phyloP scores from a whole-genome alignment of 2,888 invertebrate species.

The Dyspetes luteomarginatus region DNA sequence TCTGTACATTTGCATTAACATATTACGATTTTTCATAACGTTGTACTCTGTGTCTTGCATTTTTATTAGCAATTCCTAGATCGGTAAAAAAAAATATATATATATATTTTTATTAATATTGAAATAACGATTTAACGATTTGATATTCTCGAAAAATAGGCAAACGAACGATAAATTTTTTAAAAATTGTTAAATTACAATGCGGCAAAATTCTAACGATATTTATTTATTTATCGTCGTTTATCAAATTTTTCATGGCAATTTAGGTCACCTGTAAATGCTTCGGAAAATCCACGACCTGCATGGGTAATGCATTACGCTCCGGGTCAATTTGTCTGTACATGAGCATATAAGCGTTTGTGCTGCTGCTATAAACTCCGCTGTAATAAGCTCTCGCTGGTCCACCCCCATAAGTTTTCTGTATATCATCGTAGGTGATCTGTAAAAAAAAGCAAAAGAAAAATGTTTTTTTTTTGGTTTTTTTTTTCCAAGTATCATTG shows the following conservation, averaged over 20 bases:
- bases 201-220: conserved; percentile 47
- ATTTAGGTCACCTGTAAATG: conserved; percentile 86
- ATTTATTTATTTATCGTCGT: background rate
- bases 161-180: too few species aligned
- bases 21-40: conserved; percentile 85
- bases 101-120: too few species aligned
- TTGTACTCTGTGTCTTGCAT: conserved; percentile 78
- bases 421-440: conserved; percentile 92
- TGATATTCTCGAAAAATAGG: too few species aligned
- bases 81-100: too few species aligned
- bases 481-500: background rate
- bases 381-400: conserved; percentile 88
- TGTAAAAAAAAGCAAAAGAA: conserved; percentile 73
- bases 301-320: conserved; percentile 87
- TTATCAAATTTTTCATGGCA: background rate
- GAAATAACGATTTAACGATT: too few species aligned
- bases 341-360: conserved; percentile 96
- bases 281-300: conserved; percentile 89
- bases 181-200: too few species aligned
- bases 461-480: background rate
- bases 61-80: conserved; percentile 85
- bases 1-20: conserved; percentile 87
- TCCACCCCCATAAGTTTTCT: conserved; percentile 92
- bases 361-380: conserved; percentile 91
- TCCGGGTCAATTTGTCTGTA: conserved; percentile 90